Conservation (phyloP, 2,797 vertebrate genomes). For the Sebastolobus alascanus region DNA sequence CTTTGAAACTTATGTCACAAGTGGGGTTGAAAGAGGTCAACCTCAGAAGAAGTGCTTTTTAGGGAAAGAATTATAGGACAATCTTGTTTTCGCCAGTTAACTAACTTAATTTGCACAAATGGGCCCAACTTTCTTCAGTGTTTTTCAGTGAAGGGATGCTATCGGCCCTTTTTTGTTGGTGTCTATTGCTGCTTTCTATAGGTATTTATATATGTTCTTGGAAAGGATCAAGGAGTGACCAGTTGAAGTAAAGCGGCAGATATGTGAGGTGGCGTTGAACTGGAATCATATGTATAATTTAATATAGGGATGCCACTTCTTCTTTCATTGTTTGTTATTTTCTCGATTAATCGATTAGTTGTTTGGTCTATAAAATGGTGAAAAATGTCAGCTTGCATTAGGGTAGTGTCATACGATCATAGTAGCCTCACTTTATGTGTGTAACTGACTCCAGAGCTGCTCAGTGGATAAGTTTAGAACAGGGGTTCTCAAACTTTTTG, state of each 20-base stretch:
- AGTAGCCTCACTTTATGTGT: background rate
- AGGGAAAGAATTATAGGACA: background rate
- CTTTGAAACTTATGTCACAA: conserved; percentile 1
- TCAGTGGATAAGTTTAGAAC: background rate
- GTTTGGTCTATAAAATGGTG: too few relatives aligned
- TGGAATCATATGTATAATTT: too few relatives aligned
- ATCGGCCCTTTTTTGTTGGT: background rate
- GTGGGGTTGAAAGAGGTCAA: conserved; percentile 12
- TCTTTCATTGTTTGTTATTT: too few relatives aligned
- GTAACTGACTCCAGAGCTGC: background rate
- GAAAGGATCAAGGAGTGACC: background rate
- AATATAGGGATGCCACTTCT: background rate
- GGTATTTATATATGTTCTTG: background rate
- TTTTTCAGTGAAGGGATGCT: background rate
- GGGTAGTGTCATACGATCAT: background rate
- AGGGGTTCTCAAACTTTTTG: too few relatives aligned
- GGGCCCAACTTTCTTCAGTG: background rate
- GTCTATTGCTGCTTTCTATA: background rate
- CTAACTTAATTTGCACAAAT: background rate
- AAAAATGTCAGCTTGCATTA: background rate
- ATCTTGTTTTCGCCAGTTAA: conserved; percentile 1
- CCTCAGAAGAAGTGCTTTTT: background rate
- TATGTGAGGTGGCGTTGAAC: background rate
- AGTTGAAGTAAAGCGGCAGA: background rate
- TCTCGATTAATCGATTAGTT: too few relatives aligned